phyloP scores from a whole-genome alignment of 64 coral and sea anemone genomes.

The Actinia tenebrosa region DNA sequence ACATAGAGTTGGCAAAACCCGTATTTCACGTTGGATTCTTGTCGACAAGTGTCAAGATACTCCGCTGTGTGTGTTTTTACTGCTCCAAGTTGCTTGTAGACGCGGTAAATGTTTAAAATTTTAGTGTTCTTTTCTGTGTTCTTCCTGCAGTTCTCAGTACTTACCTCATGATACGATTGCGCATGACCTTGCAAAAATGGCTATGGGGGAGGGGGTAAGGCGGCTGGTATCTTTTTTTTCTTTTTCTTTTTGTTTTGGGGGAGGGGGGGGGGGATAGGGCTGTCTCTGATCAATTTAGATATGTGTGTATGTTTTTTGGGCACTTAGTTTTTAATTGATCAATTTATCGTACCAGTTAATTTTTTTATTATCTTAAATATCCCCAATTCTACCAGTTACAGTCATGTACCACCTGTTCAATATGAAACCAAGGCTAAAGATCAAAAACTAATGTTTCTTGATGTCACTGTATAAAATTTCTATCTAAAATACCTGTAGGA shows the following conservation, averaged over 20 bases:
- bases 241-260: neutral
- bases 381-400: too few species aligned
- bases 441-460: neutral
- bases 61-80: constrained; percentile 96
- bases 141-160: neutral
- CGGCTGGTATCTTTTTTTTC: too few species aligned
- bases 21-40: constrained; percentile 92
- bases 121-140: constrained; percentile 13
- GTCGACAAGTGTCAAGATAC: constrained; percentile 81
- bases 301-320: neutral
- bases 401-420: neutral
- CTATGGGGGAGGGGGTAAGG: constrained; percentile 4
- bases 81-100: constrained; percentile 98
- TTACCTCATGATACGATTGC: constrained; percentile 14
- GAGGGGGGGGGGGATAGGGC: neutral
- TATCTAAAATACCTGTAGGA: too few species aligned
- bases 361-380: too few species aligned
- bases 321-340: neutral
- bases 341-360: too few species aligned
- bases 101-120: constrained; percentile 54
- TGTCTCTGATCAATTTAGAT: too few species aligned
- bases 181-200: constrained; percentile 9
- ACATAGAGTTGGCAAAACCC: constrained; percentile 95
- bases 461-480: too few species aligned
- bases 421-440: neutral